Base-by-base conservation (phyloP, 2,888 invertebrate genomes). In the Athalia cordata region DNA sequence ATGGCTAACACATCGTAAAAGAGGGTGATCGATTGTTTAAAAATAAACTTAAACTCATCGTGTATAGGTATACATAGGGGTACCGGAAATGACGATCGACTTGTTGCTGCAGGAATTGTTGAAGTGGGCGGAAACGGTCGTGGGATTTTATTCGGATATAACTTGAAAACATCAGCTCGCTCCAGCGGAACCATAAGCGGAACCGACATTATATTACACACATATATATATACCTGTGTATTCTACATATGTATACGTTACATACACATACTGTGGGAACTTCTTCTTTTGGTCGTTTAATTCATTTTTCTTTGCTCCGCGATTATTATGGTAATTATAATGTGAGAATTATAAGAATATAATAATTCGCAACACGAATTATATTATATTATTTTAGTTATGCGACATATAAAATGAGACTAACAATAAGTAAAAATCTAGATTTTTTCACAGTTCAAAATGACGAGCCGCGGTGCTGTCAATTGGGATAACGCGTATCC, bases 91-190 rank as follows among this genome's bases (percentile, higher is more conserved):
- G 13, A 70, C 45, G 13, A 59, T 55, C 45, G 59, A 45, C 45
- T 45, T 11, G 43, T 3, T 29, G 29, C 29, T 29, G 29, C 29
- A 29, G 29, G 29, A 29, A 29, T 29, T 29, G 68, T 55, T 49
- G 49, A 66, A 49, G 7, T 49, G 7, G 55, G 84, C 84, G 85
- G 85, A 86, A 85, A 83, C 81, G 80, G 68, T 78, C 84, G 85
- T 84, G 84, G 84, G 83, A 84, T 29, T 29, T 78, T 81, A 78
- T 78, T 62, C 59, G 81, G 80, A 80, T 81, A 79, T n/a, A n/a
- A n/a, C 81, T 79, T 81, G 81, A 81, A 85, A 84, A 84, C 77
- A 80, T 29, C 81, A 80, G 70, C 70, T 57, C 29, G 29, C 29
- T 29, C 29, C 29, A 29, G 29, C 29, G 29, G 29, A 29, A 29